Conservation (phyloP, 2,888 invertebrate genomes). For the Drosophila anomalata region DNA sequence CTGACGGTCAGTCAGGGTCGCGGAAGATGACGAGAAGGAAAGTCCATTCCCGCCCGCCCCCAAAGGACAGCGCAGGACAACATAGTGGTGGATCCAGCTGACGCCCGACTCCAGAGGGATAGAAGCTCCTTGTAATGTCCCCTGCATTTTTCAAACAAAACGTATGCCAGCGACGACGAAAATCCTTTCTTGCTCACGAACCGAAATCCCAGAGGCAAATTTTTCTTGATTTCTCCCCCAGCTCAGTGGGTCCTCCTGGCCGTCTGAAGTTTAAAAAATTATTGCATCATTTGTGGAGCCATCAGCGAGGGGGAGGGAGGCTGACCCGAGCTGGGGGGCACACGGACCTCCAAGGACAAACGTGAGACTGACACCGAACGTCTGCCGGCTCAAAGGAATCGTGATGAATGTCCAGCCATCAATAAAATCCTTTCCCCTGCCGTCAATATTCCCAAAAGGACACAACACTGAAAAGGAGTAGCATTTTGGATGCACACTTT, state of each 20-base stretch:
- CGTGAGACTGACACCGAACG: constrained; percentile 37
- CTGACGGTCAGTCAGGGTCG: constrained; percentile 51
- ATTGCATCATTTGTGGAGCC: constrained; percentile 49
- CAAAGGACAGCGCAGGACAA: constrained; percentile 35
- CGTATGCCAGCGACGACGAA: constrained; percentile 46
- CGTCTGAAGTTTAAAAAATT: constrained; percentile 49
- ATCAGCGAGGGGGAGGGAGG: constrained; percentile 13
- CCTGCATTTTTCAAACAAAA: constrained; percentile 56
- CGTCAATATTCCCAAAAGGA: constrained; percentile 14
- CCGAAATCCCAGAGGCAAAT: constrained; percentile 50
- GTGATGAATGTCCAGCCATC: constrained; percentile 59
- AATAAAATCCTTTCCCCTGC: constrained; percentile 47
- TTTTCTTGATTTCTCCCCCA: constrained; percentile 48
- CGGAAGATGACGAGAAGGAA: constrained; percentile 64
- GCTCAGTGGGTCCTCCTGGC: constrained; percentile 8
- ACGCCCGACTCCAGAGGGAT: constrained; percentile 3
- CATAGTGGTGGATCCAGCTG: constrained; percentile 20
- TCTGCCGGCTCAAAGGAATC: constrained; percentile 31
- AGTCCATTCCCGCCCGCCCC: constrained; percentile 7
- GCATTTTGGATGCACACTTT: not conserved
- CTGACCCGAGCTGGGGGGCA: too few relatives aligned
- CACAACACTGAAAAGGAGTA: constrained; percentile 3
- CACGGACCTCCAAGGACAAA: constrained; percentile 9
- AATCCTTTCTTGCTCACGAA: constrained; percentile 45
- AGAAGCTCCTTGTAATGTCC: constrained; percentile 48